These are phyloP conservation scores for Conus betulinus DNA, from an alignment of 1,140 invertebrate genomes.

Conservation along the genomic window DNA sequence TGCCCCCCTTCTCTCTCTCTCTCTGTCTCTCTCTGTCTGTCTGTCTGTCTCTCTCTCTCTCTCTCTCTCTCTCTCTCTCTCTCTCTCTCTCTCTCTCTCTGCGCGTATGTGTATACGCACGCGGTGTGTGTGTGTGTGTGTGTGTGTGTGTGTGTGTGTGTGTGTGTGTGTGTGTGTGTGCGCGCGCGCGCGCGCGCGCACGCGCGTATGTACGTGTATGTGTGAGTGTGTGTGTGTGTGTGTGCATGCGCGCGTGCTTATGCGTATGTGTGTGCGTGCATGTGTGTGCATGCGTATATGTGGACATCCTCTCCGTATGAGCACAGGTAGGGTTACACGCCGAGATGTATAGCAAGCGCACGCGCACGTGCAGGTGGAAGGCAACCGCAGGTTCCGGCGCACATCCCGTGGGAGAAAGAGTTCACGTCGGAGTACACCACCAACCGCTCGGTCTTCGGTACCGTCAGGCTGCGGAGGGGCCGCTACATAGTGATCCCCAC, in stretches of 20 bases:
- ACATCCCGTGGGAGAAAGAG: constrained; percentile 74
- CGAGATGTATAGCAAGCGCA: too few relatives aligned
- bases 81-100: constrained; percentile 3
- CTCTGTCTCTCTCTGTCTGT: neutral
- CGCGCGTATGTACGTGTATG: neutral
- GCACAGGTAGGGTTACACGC: too few relatives aligned
- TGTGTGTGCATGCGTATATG: neutral
- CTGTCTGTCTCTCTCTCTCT: neutral
- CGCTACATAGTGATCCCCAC: constrained; percentile 81
- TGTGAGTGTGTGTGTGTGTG: too few relatives aligned
- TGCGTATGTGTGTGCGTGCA: neutral
- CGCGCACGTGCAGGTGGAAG: constrained; percentile 76
- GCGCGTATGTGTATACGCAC: too few relatives aligned
- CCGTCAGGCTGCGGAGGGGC: constrained; percentile 74
- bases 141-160: neutral
- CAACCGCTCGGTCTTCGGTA: constrained; percentile 77
- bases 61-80: neutral
- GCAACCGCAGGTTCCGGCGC: constrained; percentile 79
- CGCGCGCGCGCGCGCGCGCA: too few relatives aligned
- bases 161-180: too few relatives aligned
- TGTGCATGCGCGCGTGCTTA: neutral
- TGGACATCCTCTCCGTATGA: too few relatives aligned
- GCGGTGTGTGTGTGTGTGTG: too few relatives aligned
- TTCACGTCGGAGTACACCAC: constrained; percentile 77
- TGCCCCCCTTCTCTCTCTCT: neutral